A percentile compares a stretch with the other conserved stretches of the same genome.
phyloP scores from a whole-genome alignment of 2,888 invertebrate genomes.

The Halocaridina rubra region DNA sequence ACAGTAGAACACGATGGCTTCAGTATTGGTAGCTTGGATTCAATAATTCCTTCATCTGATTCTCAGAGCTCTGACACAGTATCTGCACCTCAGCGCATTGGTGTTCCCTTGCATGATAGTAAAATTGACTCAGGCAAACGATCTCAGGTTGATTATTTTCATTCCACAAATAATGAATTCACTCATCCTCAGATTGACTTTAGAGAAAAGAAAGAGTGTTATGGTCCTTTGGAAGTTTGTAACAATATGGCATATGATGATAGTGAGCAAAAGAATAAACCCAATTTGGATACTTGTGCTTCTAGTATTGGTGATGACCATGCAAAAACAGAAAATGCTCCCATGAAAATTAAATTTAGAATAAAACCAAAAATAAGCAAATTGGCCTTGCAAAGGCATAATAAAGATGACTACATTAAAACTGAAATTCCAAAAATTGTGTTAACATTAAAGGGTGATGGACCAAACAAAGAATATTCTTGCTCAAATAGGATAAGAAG shows the following conservation, averaged over 20 bases:
- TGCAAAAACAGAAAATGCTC: not conserved
- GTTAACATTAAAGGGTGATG: constrained; percentile 28
- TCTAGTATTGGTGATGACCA: not conserved
- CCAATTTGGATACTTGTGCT: not conserved
- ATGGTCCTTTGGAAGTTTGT: not conserved
- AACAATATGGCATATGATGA: not conserved
- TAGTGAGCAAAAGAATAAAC: not conserved
- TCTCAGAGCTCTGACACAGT: not conserved
- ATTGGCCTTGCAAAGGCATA: not conserved
- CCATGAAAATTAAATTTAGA: constrained; percentile 37
- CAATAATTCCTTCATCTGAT: not conserved
- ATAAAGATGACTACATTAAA: constrained; percentile 36
- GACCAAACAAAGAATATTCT: constrained; percentile 52
- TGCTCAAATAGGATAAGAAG: constrained; percentile 55
- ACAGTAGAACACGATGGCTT: not conserved
- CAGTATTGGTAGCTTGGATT: not conserved
- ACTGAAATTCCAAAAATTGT: constrained; percentile 53
- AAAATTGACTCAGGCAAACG: not conserved
- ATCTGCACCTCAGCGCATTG: not conserved
- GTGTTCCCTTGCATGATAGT: not conserved
- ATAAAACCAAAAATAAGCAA: not conserved
- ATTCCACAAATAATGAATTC: not conserved
- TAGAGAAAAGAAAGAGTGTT: not conserved
- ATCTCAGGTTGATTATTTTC: not conserved
- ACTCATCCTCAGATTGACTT: not conserved